Evolutionary conservation across 2,113 vertebrate species (phyloP).

Genomic region (Atlantisia rogersi): DNA sequence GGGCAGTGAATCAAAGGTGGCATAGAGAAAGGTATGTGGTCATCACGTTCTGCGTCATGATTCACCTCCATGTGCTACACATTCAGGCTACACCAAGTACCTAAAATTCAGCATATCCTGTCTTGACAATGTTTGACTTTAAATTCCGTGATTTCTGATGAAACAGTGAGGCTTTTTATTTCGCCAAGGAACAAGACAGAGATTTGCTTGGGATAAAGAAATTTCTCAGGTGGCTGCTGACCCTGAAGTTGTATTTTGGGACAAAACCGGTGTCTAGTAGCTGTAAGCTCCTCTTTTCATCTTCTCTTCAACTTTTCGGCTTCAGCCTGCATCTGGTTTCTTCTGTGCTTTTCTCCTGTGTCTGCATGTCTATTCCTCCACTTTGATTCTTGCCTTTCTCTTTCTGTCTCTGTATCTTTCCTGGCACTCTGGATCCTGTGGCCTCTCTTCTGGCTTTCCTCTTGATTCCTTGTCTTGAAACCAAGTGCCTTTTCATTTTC

Average conservation of each 20-base stretch:
- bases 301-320: not conserved
- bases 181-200: not conserved
- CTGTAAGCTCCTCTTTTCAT: not conserved
- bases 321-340: not conserved
- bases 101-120: not conserved
- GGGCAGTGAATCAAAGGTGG: not conserved
- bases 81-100: not conserved
- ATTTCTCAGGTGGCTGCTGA: not conserved
- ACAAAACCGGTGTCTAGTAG: not conserved
- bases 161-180: not conserved
- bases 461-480: not conserved
- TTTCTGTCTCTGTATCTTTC: not conserved
- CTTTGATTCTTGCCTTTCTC: not conserved
- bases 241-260: not conserved
- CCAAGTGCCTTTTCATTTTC: not conserved
- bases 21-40: not conserved
- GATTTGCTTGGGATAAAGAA: not conserved
- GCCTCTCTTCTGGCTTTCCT: not conserved
- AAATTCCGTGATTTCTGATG: not conserved
- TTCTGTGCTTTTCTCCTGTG: not conserved
- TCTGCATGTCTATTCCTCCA: not conserved
- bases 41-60: not conserved
- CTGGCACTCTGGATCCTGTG: not conserved
- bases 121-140: not conserved
- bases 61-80: not conserved